Evolutionary conservation across 2,797 vertebrate species (phyloP), one percentile per base, ranked within the genome.

Genomic region (Liasis olivaceus): DNA sequence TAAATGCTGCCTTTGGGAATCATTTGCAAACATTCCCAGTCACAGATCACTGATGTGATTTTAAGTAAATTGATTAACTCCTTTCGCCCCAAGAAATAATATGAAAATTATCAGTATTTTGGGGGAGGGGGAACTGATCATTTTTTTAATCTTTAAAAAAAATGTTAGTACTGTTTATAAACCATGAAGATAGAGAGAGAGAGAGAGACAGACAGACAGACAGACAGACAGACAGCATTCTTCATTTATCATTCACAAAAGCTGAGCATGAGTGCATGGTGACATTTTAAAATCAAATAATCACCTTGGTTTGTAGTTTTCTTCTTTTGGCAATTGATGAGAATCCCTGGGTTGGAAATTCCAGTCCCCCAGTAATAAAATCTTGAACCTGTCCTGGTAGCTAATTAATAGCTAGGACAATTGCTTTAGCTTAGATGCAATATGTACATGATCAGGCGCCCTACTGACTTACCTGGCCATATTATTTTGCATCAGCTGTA

Each of bases 201-300:
- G 1, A 36, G 36, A 42, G 2, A 42, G 36, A 42, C 2, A 42
- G 36, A 42, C 2, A 42, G 36, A 42, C 2, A 42, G 36, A 42
- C 2, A 42, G 36, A 42, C 2, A 42, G 36, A 42, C 2, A 42
- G 36, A 42, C 2, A 66, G 15, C 13, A 51, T 85, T 69, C 91
- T 13, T 26, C 15, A 31, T 88, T 94, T 96, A 93, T 85, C 72
- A 59, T 93, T 94, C 95, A 91, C 85, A 95, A 92, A 28, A 69
- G 56, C 87, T 58, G 17, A 31, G 20, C 91, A 5, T 26, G 8
- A 15, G 26, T 51, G 24, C 8, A 36, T 20, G n/a, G 11, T 22
- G 26, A 9, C 1, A n/a, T 91, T 63, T 81, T 89, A 59, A 88
- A 66, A 36, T 47, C 31, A 42, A 58, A 36, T 36, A 86, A 66